Evolutionary conservation across 2,797 vertebrate genomes (phyloP), one percentile per base, ranked within the genome.

Genomic region (Psittacula derbiana): DNA sequence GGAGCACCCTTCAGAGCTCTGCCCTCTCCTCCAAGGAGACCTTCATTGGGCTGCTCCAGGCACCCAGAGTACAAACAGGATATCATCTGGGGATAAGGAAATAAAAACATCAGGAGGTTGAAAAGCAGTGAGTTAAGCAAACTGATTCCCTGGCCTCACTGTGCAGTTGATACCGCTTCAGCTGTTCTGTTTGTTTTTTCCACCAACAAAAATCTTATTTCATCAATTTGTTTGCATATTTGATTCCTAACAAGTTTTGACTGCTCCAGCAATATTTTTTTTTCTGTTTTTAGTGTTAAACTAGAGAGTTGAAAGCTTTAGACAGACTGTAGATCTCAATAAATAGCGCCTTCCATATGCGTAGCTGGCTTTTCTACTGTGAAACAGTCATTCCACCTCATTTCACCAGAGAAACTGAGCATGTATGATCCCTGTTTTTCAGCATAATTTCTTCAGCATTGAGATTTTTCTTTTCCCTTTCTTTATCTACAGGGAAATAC

Each of bases 351-450:
- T 81, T 38, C 11, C 12, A 4, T 61, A 53, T 49, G 60, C 60
- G 47, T 80, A 90, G 1, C 33, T 71, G 10, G 28, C 49, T n/a
- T 81, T 82, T 90, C 44, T 88, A 3, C 53, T 82, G 47, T 94
- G 90, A 86, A 95, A 58, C 31, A 82, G 55, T 80, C 65, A 92
- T 93, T 89, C 64, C 83, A 78, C 60, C 57, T 72, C 61, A 38
- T 47, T 96, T 94, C 40, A 46, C 74, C 64, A 70, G 60, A 93
- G 95, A 84, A 85, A 85, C 52, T 61, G 66, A 92, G 75, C 85
- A 84, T 67, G 40, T 92, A 87, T 65, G 72, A 87, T 95, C 49
- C 72, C 57, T 93, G 72, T 49, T 94, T 94, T 95, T 95, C 93
- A 91, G 86, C 80, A 38, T 96, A 58, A 90, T 78, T 93, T 93